Percentiles rank a stretch among this genome's conserved stretches.
These are phyloP conservation scores for Hydractinia symbiolongicarpus DNA, from an alignment of 30 jellyfish, hydroid and myxozoan genomes.

Conservation along the genomic window DNA sequence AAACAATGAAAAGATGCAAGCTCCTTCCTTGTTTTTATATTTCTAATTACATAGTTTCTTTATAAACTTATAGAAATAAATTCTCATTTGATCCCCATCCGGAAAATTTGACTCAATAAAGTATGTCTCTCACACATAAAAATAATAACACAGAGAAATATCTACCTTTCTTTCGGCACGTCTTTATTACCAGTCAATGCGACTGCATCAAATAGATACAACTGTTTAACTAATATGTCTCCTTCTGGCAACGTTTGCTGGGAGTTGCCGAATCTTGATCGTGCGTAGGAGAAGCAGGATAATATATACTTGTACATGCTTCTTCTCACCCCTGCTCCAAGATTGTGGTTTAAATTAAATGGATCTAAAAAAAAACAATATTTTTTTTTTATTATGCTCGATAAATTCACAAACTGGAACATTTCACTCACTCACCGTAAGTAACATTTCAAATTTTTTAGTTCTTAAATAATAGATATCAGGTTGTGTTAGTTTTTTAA, in stretches of 20 bases:
- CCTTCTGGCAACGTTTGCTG: neutral
- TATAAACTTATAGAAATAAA: neutral
- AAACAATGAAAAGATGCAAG: no score
- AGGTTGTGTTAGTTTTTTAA: no score
- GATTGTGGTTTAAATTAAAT: conserved; percentile 57
- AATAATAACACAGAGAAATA: neutral
- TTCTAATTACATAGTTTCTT: no score
- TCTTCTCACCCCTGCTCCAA: conserved; percentile 61
- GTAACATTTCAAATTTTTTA: no score
- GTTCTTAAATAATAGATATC: no score
- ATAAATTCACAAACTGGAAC: no score
- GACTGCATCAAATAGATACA: conserved; percentile 38
- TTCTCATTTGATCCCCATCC: neutral
- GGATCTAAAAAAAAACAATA: conserved; percentile 54
- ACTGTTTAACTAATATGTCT: neutral
- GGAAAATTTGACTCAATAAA: neutral
- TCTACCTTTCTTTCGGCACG: conserved; percentile 58
- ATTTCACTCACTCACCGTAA: no score
- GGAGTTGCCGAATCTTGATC: conserved; percentile 43
- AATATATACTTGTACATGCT: conserved; percentile 46
- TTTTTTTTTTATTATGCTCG: no score
- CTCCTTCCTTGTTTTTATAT: no score
- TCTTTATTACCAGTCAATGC: conserved; percentile 27
- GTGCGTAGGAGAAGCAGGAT: conserved; percentile 41
- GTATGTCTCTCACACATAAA: neutral